Evolutionary conservation across 2,888 invertebrate species (phyloP).

Genomic region (Thera obeliscata): DNA sequence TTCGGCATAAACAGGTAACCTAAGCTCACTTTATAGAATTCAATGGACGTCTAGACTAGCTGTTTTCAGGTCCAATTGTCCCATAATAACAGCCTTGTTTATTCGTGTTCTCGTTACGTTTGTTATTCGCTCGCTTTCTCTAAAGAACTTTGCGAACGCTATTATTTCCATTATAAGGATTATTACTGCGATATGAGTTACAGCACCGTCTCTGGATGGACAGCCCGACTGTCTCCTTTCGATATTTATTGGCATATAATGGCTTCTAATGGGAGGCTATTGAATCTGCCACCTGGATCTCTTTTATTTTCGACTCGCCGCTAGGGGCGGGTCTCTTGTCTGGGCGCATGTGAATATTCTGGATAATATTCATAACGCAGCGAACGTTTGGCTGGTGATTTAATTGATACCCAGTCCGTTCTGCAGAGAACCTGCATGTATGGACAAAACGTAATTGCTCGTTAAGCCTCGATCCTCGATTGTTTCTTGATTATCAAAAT

Average conservation of each 20-base stretch:
- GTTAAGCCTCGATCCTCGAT: conserved; percentile 76
- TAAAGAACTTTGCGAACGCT: conserved; percentile 50
- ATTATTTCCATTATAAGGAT: conserved; percentile 70
- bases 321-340: conserved; percentile 56
- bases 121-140: conserved; percentile 48
- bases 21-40: conserved; percentile 29
- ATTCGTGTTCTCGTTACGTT: conserved; percentile 41
- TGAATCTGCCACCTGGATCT: conserved; percentile 79
- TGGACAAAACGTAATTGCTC: conserved; percentile 79
- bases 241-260: conserved; percentile 83
- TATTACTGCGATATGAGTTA: conserved; percentile 75
- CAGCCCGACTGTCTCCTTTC: conserved; percentile 71
- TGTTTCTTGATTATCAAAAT: conserved; percentile 78
- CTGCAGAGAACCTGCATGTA: conserved; percentile 60
- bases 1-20: conserved; percentile 17
- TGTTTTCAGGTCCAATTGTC: conserved; percentile 30
- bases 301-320: conserved; percentile 67
- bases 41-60: conserved; percentile 28
- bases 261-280: conserved; percentile 81
- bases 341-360: conserved; percentile 72
- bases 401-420: conserved; percentile 71
- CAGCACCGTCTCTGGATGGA: conserved; percentile 69
- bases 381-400: conserved; percentile 64
- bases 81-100: conserved; percentile 36
- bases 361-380: conserved; percentile 78